phyloP scores from a whole-genome alignment of 2,888 invertebrate species.

The Lycaena phlaeas region DNA sequence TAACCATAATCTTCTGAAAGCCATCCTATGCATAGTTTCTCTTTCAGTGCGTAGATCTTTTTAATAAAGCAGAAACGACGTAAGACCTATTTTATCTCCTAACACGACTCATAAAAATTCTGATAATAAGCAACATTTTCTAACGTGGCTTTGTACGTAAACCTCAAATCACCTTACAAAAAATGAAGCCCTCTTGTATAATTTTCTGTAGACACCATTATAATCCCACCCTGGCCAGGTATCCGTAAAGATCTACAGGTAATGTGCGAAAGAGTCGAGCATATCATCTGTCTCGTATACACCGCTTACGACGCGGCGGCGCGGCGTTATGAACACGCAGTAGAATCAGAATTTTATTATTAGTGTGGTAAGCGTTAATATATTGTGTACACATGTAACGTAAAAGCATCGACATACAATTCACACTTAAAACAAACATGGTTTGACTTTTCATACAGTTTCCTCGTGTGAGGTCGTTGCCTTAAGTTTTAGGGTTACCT shows the following conservation, averaged over 20 bases:
- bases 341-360: slow-evolving; percentile 19
- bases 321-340: slow-evolving; percentile 18
- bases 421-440: slow-evolving; percentile 20
- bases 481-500: slow-evolving; percentile 5
- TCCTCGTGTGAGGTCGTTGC: slow-evolving; percentile 19
- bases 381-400: not conserved
- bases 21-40: too few relatives aligned
- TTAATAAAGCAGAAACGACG: too few relatives aligned
- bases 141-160: not conserved
- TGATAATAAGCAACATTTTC: too few relatives aligned
- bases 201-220: not conserved
- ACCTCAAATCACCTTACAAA: not conserved
- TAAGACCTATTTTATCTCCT: too few relatives aligned
- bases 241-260: slow-evolving; percentile 36
- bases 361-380: not conserved
- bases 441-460: slow-evolving; percentile 19
- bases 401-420: slow-evolving; percentile 12
- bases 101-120: too few relatives aligned
- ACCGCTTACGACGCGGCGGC: slow-evolving; percentile 18
- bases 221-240: slow-evolving; percentile 20
- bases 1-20: too few relatives aligned
- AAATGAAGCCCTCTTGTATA: slow-evolving; percentile 4
- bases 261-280: slow-evolving; percentile 25
- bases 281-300: slow-evolving; percentile 14
- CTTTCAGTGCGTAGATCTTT: too few relatives aligned